Conservation (phyloP, 2,888 invertebrate genomes). For the Callimorpha dominula region DNA sequence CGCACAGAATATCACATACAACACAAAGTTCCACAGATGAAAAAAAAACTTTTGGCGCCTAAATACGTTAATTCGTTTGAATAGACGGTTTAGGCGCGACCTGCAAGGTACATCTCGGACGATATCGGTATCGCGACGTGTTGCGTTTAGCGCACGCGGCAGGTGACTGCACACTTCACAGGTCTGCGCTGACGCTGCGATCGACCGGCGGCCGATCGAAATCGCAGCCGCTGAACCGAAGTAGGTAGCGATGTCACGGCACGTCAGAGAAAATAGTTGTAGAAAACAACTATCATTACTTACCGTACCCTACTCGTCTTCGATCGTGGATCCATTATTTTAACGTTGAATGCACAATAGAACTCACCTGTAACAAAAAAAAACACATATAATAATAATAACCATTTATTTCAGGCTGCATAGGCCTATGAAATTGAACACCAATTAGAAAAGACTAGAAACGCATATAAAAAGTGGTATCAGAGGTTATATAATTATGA, state of each 20-base stretch:
- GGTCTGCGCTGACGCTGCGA: conserved; percentile 56
- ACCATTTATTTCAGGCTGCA: no score
- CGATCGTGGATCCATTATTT: conserved; percentile 59
- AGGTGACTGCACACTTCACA: conserved; percentile 68
- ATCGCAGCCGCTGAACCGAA: conserved; percentile 65
- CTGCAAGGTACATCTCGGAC: conserved; percentile 45
- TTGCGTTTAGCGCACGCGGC: conserved; percentile 67
- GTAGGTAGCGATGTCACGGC: conserved; percentile 76
- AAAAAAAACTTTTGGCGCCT: conserved; percentile 47
- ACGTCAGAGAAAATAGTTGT: conserved; percentile 74
- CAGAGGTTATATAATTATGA: not conserved
- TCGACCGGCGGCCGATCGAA: conserved; percentile 61
- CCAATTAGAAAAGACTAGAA: conserved; percentile 1
- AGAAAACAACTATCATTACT: conserved; percentile 75
- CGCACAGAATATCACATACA: conserved; percentile 52
- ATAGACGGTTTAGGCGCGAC: conserved; percentile 61
- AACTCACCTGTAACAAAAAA: conserved; percentile 70
- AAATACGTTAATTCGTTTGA: conserved; percentile 57
- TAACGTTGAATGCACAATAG: conserved; percentile 65
- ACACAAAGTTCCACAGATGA: conserved; percentile 52
- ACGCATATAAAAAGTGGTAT: conserved; percentile 14
- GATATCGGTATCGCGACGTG: conserved; percentile 59
- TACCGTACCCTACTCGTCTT: conserved; percentile 65
- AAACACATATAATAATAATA: no score
- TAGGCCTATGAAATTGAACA: conserved; percentile 53